Base-by-base conservation (phyloP, 2,113 vertebrate species). In the Vidua chalybeata region DNA sequence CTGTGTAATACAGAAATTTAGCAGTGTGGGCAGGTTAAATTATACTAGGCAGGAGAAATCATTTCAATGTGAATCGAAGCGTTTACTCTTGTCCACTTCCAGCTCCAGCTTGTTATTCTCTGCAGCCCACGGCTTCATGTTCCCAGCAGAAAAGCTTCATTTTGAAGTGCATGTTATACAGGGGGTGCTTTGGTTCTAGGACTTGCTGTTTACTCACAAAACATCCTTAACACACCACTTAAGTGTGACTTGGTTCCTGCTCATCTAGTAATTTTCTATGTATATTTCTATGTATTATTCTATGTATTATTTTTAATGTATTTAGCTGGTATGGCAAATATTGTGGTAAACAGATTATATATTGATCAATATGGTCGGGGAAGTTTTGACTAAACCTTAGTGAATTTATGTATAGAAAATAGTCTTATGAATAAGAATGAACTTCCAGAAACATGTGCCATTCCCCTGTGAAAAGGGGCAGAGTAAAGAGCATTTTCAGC, bases 11-110 rank as follows among this genome's bases (percentile, higher is more conserved):
- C 15, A 95, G 91, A 97, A 97, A 97, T 97, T 97, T 94, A 97
- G 96, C 96, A 90, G 58, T 68, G 95, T 96, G 96, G 97, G 95
- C 94, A 97, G 97, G 96, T 96, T 96, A 97, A 97, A 97, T 97
- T 95, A 96, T 54, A 95, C 49, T 3, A 90, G 88, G 95, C 96
- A 96, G 93, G 83, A 96, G 94, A 97, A 97, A 97, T 96, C 94
- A 97, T 96, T 97, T 97, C 92, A 51, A 93, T 96, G 97, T 91
- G 95, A 98, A 96, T 69, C 19, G 77, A 97, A 97, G 96, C 69
- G 11, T 83, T 96, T 92, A 92, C 96, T 89, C 93, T 71, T 87
- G 97, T 96, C 96, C 87, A 85, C 85, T 94, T 80, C 45, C 80
- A 93, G 78, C 56, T 76, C 92, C 31, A 73, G 91, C 13, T 73